These are phyloP conservation scores for Cyanistes caeruleus DNA, from an alignment of 2,113 vertebrate genomes.

Conservation along the genomic window DNA sequence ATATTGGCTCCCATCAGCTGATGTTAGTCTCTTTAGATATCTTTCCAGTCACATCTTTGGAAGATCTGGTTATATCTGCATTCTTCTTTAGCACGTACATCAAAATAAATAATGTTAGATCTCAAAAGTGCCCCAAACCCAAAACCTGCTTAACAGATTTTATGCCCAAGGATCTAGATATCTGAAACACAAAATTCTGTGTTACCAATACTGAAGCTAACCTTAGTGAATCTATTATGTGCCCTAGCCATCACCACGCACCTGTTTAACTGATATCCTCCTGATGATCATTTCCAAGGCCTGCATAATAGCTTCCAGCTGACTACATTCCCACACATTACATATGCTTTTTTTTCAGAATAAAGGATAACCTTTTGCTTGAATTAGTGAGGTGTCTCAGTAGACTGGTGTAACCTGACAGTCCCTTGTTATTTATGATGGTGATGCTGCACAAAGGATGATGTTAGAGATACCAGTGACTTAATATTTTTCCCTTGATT, in stretches of 20 bases:
- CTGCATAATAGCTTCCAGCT: background rate
- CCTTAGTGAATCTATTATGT: background rate
- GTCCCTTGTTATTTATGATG: background rate
- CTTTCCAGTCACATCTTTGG: background rate
- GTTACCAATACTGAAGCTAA: background rate
- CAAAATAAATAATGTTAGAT: background rate
- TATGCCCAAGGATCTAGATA: background rate
- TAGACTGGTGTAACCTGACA: background rate
- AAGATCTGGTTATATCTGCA: background rate
- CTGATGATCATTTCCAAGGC: background rate
- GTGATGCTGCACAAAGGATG: background rate
- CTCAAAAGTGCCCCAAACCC: background rate
- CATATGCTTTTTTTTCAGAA: background rate
- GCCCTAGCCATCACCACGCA: background rate
- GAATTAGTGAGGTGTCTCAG: background rate
- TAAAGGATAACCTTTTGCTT: background rate
- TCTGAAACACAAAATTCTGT: background rate
- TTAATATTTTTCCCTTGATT: background rate
- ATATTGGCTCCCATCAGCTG: background rate
- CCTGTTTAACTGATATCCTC: background rate
- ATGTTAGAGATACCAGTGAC: background rate
- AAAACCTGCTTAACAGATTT: background rate
- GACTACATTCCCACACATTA: background rate
- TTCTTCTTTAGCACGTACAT: background rate
- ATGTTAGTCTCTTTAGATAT: background rate